A percentile compares a stretch with the other conserved stretches of the same genome.
Conservation (phyloP, 2,113 vertebrate species). For the Martes martes region DNA sequence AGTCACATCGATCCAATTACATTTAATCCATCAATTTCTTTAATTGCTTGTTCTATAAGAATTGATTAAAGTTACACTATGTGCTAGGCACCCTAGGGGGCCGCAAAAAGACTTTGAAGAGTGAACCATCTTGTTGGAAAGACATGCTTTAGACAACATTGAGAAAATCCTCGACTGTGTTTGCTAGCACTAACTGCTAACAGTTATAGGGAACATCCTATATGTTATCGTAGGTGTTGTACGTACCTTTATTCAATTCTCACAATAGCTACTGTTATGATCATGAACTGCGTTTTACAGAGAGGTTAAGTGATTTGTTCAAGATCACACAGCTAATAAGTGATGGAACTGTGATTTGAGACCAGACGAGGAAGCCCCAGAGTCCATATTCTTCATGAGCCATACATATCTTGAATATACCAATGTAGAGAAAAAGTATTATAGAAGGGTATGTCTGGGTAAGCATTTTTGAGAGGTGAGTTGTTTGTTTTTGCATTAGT, state of each 20-base stretch:
- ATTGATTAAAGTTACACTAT: neutral
- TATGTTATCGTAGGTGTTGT: neutral
- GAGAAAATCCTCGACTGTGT: neutral
- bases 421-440: neutral
- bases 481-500: neutral
- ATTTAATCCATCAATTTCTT: constrained; percentile 1
- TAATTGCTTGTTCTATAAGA: neutral
- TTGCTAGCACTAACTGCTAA: neutral
- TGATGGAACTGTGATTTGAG: neutral
- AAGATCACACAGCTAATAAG: neutral
- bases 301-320: neutral
- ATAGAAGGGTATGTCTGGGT: neutral
- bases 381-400: neutral
- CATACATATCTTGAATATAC: neutral
- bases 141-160: neutral
- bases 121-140: neutral
- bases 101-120: neutral
- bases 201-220: neutral
- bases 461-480: constrained; percentile 3
- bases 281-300: neutral
- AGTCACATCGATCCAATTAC: neutral
- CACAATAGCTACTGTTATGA: neutral
- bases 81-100: neutral
- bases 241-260: neutral
- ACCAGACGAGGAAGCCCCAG: neutral